Evolutionary conservation across 2,888 invertebrate species (phyloP).

Genomic region (Eugnorisma glareosa): DNA sequence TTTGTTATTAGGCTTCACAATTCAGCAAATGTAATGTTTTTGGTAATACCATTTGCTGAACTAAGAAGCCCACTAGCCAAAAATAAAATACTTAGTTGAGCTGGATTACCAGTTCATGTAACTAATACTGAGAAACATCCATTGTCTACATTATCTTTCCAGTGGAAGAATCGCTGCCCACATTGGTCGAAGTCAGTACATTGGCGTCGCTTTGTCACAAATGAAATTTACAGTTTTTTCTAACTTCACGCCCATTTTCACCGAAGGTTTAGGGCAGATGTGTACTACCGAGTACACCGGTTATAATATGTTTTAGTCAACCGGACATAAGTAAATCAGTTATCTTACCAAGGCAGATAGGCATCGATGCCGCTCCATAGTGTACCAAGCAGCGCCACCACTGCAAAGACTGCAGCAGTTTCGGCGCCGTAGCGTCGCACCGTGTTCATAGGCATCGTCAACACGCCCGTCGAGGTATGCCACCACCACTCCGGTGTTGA

Average conservation of each 20-base stretch:
- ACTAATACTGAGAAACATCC: too few species aligned
- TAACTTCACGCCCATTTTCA: neutral
- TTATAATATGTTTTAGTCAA: neutral
- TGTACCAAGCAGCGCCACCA: conserved; percentile 93
- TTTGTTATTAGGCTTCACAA: neutral
- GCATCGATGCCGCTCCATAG: conserved; percentile 96
- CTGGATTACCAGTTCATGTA: neutral
- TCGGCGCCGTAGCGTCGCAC: conserved; percentile 94
- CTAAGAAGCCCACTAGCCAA: neutral
- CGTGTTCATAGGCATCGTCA: conserved; percentile 95
- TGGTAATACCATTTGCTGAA: neutral
- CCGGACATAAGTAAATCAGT: neutral
- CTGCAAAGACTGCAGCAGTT: conserved; percentile 92
- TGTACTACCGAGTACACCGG: neutral
- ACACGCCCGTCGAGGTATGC: conserved; percentile 94
- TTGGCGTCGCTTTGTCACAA: neutral
- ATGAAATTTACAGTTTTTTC: neutral
- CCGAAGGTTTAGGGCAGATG: neutral
- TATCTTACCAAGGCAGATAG: conserved; percentile 92
- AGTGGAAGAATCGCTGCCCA: neutral
- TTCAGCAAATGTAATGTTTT: neutral
- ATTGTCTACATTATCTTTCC: neutral
- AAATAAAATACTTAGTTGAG: neutral
- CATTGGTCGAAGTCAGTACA: neutral
- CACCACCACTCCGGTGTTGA: conserved; percentile 97